Evolutionary conservation across 1,140 invertebrate species (phyloP), one percentile per base, ranked within the genome.

Genomic region (Drosophila arizonae): DNA sequence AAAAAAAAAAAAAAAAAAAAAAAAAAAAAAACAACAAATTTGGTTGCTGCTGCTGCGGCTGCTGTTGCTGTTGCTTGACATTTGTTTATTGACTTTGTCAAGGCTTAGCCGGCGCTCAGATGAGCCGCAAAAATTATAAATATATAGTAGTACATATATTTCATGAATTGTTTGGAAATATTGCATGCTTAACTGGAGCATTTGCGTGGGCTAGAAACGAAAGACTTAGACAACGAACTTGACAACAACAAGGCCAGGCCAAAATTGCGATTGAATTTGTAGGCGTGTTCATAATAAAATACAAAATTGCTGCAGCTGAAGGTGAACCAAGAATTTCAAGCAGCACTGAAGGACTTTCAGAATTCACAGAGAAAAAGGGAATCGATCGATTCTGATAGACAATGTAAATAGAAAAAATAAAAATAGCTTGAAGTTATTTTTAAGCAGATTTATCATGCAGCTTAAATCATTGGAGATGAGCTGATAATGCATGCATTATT

Each of bases 201-300:
- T 13, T 61, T 41, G 78, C 75, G 81, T 81, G 70, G 82, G 71
- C 39, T 62, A 58, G 6, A 81, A 81, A 74, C 67, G 75, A 89
- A 90, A 86, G 85, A 89, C 85, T 89, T 81, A 76, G 65, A 69
- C 81, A 89, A 72, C 85, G 86, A 89, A 89, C 85, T 84, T 79
- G 77, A 72, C 28, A 36, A 1, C 51, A 26, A 6, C 67, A 51
- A 68, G 57, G 66, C 57, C 67, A 52, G 17, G 30, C 52, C 54
- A 24, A 33, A 60, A 60, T 13, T 30, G 8, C 11, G 33, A n/a
- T 46, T 28, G 54, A 17, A 66, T 51, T 67, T 68, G 65, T 60
- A 46, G 39, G 46, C 55, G 56, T 58, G 54, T 11, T 50, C 45
- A 48, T 8, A 5, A 48, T 26, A 0, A 11, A 15, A 33, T 36